Conservation (phyloP, 2,113 vertebrate species). For the Macquaria australasica region DNA sequence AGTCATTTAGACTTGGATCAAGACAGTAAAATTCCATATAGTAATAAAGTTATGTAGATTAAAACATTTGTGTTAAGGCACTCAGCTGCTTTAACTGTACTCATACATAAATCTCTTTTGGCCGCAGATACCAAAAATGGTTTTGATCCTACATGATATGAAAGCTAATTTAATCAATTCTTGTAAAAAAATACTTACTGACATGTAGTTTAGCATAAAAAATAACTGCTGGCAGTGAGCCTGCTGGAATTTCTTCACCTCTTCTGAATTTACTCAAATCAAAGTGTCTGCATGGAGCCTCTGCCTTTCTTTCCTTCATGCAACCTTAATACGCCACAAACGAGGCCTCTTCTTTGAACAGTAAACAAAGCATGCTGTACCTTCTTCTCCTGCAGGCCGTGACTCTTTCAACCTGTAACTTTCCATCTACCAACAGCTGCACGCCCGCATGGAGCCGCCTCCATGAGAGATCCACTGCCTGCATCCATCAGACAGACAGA, state of each 20-base stretch:
- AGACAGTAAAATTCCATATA: neutral
- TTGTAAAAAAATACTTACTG: neutral
- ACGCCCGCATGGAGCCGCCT: constrained; percentile 80
- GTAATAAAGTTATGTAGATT: neutral
- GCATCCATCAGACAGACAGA: constrained; percentile 64
- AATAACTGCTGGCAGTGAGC: neutral
- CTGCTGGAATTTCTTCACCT: constrained; percentile 27
- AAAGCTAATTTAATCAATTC: neutral
- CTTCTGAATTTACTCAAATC: constrained; percentile 36
- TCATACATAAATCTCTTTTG: neutral
- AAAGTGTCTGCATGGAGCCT: constrained; percentile 2
- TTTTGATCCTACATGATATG: neutral
- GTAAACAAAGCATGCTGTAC: constrained; percentile 36
- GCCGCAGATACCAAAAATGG: neutral
- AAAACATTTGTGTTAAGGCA: neutral
- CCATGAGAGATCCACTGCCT: constrained; percentile 63
- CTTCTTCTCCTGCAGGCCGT: constrained; percentile 42
- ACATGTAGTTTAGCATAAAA: constrained; percentile 8
- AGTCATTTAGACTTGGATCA: neutral
- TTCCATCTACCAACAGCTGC: constrained; percentile 84
- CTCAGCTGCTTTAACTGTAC: neutral
- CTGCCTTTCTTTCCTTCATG: neutral
- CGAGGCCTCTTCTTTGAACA: constrained; percentile 50
- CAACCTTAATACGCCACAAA: constrained; percentile 13
- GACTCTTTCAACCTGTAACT: constrained; percentile 83